Percentiles rank a stretch among this genome's conserved stretches.
These are phyloP conservation scores for Oryzias woworae DNA, from an alignment of 2,113 vertebrate species.

Conservation along the genomic window DNA sequence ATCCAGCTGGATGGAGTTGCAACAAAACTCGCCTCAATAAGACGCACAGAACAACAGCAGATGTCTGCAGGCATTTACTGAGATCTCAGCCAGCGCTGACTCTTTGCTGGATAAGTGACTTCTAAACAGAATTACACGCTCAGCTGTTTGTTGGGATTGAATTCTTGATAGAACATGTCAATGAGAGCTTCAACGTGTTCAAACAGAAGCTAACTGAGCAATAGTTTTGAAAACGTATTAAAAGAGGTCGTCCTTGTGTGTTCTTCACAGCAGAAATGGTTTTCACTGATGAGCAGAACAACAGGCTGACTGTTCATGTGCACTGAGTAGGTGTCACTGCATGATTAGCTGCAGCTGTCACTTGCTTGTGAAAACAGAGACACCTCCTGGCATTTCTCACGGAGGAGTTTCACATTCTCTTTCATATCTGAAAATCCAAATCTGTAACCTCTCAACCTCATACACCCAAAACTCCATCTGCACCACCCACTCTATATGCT, in stretches of 20 bases:
- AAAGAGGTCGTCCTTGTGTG: not conserved
- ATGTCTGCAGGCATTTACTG: not conserved
- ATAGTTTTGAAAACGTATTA: too few relatives aligned
- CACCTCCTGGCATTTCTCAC: conserved; percentile 31
- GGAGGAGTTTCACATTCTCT: conserved; percentile 48
- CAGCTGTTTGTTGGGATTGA: not conserved
- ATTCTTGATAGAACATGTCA: not conserved
- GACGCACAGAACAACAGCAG: not conserved
- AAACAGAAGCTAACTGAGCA: not conserved
- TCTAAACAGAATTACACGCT: not conserved
- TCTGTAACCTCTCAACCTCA: conserved; percentile 73
- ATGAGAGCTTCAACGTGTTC: not conserved
- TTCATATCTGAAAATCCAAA: conserved; percentile 68
- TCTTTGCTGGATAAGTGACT: not conserved
- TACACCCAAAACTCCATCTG: conserved; percentile 62
- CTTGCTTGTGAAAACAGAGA: conserved; percentile 37
- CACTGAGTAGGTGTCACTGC: conserved; percentile 6
- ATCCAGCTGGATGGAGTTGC: conserved; percentile 67
- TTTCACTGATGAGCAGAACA: not conserved
- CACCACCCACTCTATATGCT: conserved; percentile 71
- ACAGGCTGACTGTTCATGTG: not conserved
- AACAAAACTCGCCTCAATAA: conserved; percentile 2
- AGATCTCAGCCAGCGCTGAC: not conserved
- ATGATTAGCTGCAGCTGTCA: conserved; percentile 5
- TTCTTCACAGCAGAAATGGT: not conserved